Conservation (phyloP, 2,113 vertebrate genomes). For the Glareola pratincola region DNA sequence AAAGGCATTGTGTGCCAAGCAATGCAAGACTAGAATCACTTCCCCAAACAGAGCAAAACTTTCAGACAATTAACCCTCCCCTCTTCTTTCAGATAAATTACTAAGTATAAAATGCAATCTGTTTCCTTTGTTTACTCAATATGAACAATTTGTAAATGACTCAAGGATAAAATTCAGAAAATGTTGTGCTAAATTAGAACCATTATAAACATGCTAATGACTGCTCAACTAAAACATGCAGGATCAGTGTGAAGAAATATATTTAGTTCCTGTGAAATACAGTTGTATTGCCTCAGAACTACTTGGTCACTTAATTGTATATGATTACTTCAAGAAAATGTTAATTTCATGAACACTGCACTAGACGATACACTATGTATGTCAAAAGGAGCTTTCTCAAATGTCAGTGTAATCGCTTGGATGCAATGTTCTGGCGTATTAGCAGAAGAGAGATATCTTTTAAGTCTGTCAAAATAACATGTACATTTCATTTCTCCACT, state of each 20-base stretch:
- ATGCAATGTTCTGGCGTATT: constrained; percentile 32
- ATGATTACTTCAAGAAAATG: constrained; percentile 75
- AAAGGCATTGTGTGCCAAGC: constrained; percentile 82
- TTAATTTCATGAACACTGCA: constrained; percentile 68
- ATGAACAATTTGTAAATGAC: constrained; percentile 88
- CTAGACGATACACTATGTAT: constrained; percentile 55
- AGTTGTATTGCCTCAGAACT: constrained; percentile 76
- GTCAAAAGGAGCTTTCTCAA: constrained; percentile 35
- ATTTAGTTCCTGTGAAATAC: constrained; percentile 76
- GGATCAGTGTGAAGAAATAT: constrained; percentile 78
- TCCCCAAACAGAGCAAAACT: constrained; percentile 84
- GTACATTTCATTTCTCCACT: constrained; percentile 24
- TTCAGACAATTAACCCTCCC: constrained; percentile 84
- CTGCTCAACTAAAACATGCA: constrained; percentile 80
- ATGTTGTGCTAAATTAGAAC: constrained; percentile 85
- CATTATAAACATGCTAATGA: constrained; percentile 87
- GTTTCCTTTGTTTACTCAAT: constrained; percentile 86
- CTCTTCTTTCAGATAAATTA: constrained; percentile 85
- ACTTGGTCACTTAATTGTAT: constrained; percentile 78
- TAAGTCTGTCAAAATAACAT: constrained; percentile 51
- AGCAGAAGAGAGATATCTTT: constrained; percentile 19
- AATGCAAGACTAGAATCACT: constrained; percentile 85
- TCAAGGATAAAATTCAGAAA: constrained; percentile 86
- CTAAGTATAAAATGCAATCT: constrained; percentile 87
- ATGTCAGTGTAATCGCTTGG: constrained; percentile 46